phyloP scores from a whole-genome alignment of 2,888 invertebrate genomes.

The Rambutsinella grinnellia region DNA sequence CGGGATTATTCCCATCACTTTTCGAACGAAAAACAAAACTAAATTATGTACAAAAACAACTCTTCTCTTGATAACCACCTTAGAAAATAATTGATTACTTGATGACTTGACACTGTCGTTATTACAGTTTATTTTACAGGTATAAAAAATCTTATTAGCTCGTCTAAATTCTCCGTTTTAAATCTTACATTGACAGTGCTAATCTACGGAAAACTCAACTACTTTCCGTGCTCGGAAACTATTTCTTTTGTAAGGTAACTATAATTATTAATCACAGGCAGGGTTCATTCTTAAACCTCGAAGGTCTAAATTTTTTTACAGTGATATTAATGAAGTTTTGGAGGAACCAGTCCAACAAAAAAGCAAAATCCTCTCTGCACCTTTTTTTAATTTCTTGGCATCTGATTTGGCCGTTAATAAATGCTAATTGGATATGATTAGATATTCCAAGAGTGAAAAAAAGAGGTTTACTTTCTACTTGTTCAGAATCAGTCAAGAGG shows the following conservation, averaged over 20 bases:
- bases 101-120: background rate
- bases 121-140: constrained; percentile 8
- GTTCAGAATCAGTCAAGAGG: background rate
- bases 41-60: background rate
- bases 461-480: too few species aligned
- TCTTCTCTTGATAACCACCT: background rate
- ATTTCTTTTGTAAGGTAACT: background rate
- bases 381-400: too few species aligned
- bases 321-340: too few species aligned
- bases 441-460: too few species aligned
- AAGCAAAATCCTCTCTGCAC: too few species aligned
- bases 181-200: background rate
- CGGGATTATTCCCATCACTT: background rate
- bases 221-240: background rate
- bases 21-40: background rate
- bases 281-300: constrained; percentile 26
- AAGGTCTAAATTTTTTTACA: too few species aligned
- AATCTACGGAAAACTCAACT: too few species aligned
- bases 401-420: too few species aligned
- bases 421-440: too few species aligned
- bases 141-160: constrained; percentile 40
- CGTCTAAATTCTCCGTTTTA: constrained; percentile 15
- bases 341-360: too few species aligned
- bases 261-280: constrained; percentile 49
- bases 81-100: background rate